Percentiles rank a stretch among this genome's conserved stretches.
These are phyloP conservation scores for Bufo gargarizans DNA, from an alignment of 2,113 vertebrate genomes.

Conservation along the genomic window DNA sequence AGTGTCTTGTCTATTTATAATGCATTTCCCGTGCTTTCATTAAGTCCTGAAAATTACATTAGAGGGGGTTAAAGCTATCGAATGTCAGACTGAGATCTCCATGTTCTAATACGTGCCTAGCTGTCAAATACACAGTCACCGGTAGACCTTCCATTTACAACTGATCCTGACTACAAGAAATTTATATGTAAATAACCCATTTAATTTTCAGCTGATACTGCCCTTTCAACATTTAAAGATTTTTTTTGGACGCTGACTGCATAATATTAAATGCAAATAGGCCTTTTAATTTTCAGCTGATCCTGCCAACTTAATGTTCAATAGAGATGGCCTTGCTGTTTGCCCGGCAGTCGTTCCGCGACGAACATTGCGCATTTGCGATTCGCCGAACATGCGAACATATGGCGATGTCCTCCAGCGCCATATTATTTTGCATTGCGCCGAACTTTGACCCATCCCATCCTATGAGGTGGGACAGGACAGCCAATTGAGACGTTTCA, in stretches of 20 bases:
- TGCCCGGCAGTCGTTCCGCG: no score
- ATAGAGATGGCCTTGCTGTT: background rate
- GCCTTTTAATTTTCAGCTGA: conserved; percentile 43
- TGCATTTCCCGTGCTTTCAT: background rate
- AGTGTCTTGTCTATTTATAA: background rate
- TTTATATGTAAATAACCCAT: conserved; percentile 27
- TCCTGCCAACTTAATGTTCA: conserved; percentile 32
- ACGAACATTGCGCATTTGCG: no score
- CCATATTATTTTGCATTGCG: no score
- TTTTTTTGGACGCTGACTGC: conserved; percentile 23
- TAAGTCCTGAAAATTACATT: background rate
- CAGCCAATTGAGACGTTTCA: no score
- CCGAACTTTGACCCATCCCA: no score
- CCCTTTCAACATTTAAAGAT: conserved; percentile 43
- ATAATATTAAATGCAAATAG: conserved; percentile 39
- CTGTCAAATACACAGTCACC: background rate
- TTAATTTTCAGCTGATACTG: conserved; percentile 45
- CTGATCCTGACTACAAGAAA: conserved; percentile 4
- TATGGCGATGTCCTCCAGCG: no score
- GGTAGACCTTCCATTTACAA: background rate
- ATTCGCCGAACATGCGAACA: no score
- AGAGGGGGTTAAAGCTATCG: background rate
- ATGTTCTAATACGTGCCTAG: background rate
- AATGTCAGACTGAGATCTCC: background rate
- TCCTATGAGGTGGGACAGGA: no score